phyloP scores from a whole-genome alignment of 2,888 invertebrate species.

The Seira musarum region DNA sequence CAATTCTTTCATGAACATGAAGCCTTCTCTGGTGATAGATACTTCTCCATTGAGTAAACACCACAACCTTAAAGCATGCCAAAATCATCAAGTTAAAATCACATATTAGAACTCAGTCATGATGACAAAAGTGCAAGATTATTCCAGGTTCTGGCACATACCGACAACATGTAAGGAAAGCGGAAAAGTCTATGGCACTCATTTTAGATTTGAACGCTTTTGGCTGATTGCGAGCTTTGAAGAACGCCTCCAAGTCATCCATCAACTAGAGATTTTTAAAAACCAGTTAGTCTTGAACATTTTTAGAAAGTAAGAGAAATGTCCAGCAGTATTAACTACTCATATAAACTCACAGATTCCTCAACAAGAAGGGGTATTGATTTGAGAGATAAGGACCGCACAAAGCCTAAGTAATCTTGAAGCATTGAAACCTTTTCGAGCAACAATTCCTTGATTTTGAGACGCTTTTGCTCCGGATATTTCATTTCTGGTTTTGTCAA shows the following conservation, averaged over 20 bases:
- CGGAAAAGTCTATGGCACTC: slow-evolving; percentile 30
- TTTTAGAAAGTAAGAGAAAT: background rate
- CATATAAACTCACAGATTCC: slow-evolving; percentile 11
- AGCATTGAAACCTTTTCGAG: slow-evolving; percentile 4
- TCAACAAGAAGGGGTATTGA: slow-evolving; percentile 4
- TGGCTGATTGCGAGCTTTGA: slow-evolving; percentile 7
- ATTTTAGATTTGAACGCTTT: slow-evolving; percentile 31
- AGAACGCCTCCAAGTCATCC: slow-evolving; percentile 21
- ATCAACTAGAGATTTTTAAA: slow-evolving; percentile 2
- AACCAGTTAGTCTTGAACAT: background rate
- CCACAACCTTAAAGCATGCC: slow-evolving; percentile 16
- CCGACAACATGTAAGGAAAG: slow-evolving; percentile 42
- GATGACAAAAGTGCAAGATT: background rate
- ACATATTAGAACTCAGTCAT: background rate
- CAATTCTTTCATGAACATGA: slow-evolving; percentile 36
- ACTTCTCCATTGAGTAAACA: slow-evolving; percentile 8
- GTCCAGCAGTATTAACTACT: background rate
- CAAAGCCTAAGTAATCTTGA: slow-evolving; percentile 18
- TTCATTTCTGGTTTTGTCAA: background rate
- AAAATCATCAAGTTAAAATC: background rate
- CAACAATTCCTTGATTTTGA: slow-evolving; percentile 14
- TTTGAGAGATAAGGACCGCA: background rate
- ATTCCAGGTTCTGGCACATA: no score
- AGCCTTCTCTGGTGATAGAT: slow-evolving; percentile 11
- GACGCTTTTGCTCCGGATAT: background rate